A percentile compares a stretch with the other conserved stretches of the same genome.
phyloP scores from a whole-genome alignment of 1,140 invertebrate species.

The Scaptomyza montana region DNA sequence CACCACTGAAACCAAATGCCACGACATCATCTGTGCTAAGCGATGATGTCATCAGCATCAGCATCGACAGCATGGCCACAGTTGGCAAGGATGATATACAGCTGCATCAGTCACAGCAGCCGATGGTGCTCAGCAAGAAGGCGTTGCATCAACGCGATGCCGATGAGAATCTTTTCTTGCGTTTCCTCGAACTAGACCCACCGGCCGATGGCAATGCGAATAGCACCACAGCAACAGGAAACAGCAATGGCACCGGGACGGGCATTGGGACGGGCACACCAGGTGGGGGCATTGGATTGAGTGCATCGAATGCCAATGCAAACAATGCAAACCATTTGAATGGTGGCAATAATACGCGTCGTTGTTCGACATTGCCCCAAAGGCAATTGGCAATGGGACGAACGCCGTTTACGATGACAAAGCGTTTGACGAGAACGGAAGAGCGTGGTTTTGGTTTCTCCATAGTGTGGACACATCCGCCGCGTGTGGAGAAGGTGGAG shows the following conservation, averaged over 20 bases:
- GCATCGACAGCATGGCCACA: conserved; percentile 72
- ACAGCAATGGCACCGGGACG: conserved; percentile 57
- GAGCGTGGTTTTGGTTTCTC: conserved; percentile 92
- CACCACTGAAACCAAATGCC: conserved; percentile 43
- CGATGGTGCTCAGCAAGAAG: conserved; percentile 83
- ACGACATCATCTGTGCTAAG: conserved; percentile 5
- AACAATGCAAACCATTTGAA: conserved; percentile 69
- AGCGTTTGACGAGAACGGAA: conserved; percentile 86
- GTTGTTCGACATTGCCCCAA: conserved; percentile 46
- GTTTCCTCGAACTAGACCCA: conserved; percentile 92
- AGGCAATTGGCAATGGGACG: conserved; percentile 84
- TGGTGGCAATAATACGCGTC: conserved; percentile 39
- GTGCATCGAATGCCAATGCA: conserved; percentile 42
- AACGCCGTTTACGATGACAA: conserved; percentile 92
- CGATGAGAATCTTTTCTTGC: conserved; percentile 90
- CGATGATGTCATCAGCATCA: conserved; percentile 78
- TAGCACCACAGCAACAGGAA: conserved; percentile 83
- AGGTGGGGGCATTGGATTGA: conserved; percentile 51
- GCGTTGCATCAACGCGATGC: conserved; percentile 87
- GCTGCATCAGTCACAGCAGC: conserved; percentile 54
- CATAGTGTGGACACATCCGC: conserved; percentile 95
- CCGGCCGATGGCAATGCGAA: conserved; percentile 85
- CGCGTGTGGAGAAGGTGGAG: conserved; percentile 93
- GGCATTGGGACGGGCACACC: neutral
- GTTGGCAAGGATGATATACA: conserved; percentile 43